Percentiles rank a stretch among this genome's conserved stretches.
These are phyloP conservation scores for Mustela nigripes DNA, from an alignment of 2,113 vertebrate genomes.

Conservation along the genomic window DNA sequence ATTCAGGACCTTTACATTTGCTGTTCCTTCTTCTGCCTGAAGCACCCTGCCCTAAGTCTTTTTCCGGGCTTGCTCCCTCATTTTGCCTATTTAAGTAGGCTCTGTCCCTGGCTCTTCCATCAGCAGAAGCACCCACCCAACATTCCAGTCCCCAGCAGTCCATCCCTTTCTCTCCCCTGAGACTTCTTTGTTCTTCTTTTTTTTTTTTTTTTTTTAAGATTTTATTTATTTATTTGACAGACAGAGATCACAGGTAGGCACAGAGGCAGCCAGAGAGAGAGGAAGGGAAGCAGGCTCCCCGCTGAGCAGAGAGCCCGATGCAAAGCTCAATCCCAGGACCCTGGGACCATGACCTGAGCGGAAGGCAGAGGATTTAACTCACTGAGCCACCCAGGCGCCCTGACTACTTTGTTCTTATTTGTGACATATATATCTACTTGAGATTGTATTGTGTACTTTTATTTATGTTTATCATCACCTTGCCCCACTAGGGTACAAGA, in stretches of 20 bases:
- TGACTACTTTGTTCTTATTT: background rate
- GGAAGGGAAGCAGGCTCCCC: too few relatives aligned
- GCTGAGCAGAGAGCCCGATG: too few relatives aligned
- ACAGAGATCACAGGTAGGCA: too few relatives aligned
- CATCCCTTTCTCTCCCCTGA: background rate
- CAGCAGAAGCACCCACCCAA: background rate
- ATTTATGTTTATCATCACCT: slow-evolving; percentile 53
- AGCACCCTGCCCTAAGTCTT: background rate
- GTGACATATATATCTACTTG: background rate
- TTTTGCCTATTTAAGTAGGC: background rate
- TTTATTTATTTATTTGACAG: too few relatives aligned
- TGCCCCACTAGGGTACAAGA: background rate
- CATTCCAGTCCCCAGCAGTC: accelerated
- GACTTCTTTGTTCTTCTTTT: background rate
- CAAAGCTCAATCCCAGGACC: too few relatives aligned
- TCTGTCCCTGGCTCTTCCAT: background rate
- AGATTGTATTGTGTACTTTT: background rate
- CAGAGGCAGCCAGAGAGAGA: too few relatives aligned
- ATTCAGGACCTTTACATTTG: background rate
- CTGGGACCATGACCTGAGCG: too few relatives aligned
- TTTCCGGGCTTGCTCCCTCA: background rate
- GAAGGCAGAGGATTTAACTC: too few relatives aligned
- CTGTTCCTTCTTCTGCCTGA: background rate
- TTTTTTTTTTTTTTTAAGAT: too few relatives aligned
- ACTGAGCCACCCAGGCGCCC: too few relatives aligned